Percentiles rank a stretch among this genome's conserved stretches.
Evolutionary conservation across 2,113 vertebrate genomes (phyloP).

Genomic region (Pterocles gutturalis): DNA sequence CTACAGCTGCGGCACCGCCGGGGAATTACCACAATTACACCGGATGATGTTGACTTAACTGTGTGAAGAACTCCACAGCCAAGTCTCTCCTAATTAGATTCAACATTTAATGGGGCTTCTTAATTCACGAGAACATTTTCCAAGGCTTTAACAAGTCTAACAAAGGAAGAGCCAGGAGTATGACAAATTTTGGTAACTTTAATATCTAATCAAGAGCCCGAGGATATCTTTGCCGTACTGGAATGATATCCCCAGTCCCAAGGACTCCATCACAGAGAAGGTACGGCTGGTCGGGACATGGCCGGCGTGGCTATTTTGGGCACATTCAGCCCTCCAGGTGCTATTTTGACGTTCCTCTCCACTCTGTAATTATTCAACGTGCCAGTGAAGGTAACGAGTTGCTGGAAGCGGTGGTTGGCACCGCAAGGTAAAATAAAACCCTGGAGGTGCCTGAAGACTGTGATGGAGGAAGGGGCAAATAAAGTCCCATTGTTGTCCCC

Average conservation of each 20-base stretch:
- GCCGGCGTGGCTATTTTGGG: not conserved
- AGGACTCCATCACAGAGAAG: not conserved
- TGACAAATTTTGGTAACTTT: not conserved
- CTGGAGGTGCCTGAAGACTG: not conserved
- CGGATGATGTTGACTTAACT: constrained; percentile 47
- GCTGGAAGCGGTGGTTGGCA: not conserved
- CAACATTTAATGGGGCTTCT: constrained; percentile 16
- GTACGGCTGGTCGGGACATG: rapidly evolving
- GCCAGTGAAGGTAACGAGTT: not conserved
- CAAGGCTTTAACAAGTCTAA: constrained; percentile 34
- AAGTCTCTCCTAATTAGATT: constrained; percentile 66
- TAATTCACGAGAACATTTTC: constrained; percentile 59
- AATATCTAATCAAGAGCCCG: not conserved
- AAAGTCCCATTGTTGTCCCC: not conserved
- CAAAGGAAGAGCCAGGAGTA: not conserved
- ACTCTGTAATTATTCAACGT: not conserved
- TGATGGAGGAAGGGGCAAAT: not conserved
- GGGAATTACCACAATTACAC: constrained; percentile 44
- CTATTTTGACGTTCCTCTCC: not conserved
- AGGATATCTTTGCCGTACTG: not conserved
- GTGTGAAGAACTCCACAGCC: constrained; percentile 54
- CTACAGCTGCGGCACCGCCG: not conserved
- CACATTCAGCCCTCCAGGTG: not conserved
- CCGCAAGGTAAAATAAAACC: not conserved
- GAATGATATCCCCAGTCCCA: not conserved